Percentiles rank a stretch among this genome's conserved stretches.
phyloP scores from a whole-genome alignment of 2,888 invertebrate genomes.

The Tetragnatha montana region DNA sequence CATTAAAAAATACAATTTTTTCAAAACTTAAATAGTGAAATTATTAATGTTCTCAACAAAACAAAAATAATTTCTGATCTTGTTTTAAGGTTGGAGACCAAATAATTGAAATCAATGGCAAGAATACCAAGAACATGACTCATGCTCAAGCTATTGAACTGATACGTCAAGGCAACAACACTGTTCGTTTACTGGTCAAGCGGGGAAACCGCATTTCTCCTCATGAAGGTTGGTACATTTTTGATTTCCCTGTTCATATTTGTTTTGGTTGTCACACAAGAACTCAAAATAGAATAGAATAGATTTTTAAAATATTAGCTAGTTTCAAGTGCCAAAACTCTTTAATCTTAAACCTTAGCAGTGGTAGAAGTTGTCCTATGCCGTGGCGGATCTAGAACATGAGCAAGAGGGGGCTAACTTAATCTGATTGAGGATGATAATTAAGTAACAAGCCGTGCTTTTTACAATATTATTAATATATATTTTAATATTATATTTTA shows the following conservation, averaged over 20 bases:
- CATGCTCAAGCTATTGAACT: slow-evolving; percentile 85
- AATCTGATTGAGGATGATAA: too few species aligned
- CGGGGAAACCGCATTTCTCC: slow-evolving; percentile 54
- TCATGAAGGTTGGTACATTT: slow-evolving; percentile 35
- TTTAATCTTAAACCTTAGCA: background rate
- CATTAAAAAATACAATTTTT: background rate
- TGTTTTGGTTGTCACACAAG: too few species aligned
- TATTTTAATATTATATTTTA: too few species aligned
- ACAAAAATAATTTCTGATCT: background rate
- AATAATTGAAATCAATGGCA: slow-evolving; percentile 84
- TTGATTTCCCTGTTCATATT: background rate
- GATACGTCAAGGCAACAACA: slow-evolving; percentile 82
- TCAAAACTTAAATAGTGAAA: background rate
- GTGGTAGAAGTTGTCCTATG: too few species aligned
- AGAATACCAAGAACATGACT: slow-evolving; percentile 84
- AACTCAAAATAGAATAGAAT: too few species aligned
- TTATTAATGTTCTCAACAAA: background rate
- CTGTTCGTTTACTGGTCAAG: slow-evolving; percentile 78
- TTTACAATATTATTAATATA: too few species aligned
- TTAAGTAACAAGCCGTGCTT: too few species aligned
- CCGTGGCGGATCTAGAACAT: too few species aligned
- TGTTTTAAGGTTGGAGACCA: slow-evolving; percentile 81
- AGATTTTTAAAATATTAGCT: too few species aligned
- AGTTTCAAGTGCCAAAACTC: too few species aligned
- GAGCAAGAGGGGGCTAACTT: too few species aligned